Conservation (phyloP, 2,113 vertebrate genomes). For the Brachirus orientalis region DNA sequence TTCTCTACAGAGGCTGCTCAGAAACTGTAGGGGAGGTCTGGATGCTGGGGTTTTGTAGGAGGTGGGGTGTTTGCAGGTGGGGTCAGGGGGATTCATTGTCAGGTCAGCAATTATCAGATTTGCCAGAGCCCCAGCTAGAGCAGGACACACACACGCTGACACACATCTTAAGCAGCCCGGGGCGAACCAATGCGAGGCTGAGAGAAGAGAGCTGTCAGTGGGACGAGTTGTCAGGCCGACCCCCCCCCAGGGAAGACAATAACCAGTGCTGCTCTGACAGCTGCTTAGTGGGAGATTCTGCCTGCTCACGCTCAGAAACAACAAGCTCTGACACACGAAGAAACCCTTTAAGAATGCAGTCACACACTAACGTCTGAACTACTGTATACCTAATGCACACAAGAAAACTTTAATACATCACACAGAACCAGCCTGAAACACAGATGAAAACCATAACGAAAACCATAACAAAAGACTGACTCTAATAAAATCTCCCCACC, state of each 20-base stretch:
- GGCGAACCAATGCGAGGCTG: slow-evolving; percentile 35
- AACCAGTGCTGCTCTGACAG: slow-evolving; percentile 67
- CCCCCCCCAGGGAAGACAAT: slow-evolving; percentile 49
- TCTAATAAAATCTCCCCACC: no score
- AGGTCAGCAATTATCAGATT: slow-evolving; percentile 78
- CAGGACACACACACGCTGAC: slow-evolving; percentile 28
- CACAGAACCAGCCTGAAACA: no score
- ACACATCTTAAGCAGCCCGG: slow-evolving; percentile 28
- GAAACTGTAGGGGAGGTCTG: slow-evolving; percentile 31
- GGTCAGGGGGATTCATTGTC: slow-evolving; percentile 52
- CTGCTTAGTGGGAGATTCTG: slow-evolving; percentile 55
- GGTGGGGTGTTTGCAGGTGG: background rate
- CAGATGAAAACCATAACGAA: no score
- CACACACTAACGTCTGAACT: background rate
- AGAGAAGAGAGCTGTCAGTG: slow-evolving; percentile 45
- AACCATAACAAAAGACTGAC: no score
- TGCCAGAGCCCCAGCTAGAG: slow-evolving; percentile 42
- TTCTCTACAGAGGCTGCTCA: slow-evolving; percentile 13
- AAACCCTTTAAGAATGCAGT: slow-evolving; percentile 8
- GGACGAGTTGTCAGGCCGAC: slow-evolving; percentile 58
- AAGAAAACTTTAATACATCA: no score
- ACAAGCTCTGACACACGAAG: slow-evolving; percentile 8
- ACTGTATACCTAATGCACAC: background rate
- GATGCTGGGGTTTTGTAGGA: background rate
- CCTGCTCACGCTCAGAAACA: slow-evolving; percentile 41